Conservation (phyloP, 2,797 vertebrate genomes). For the Acanthiza pusilla region DNA sequence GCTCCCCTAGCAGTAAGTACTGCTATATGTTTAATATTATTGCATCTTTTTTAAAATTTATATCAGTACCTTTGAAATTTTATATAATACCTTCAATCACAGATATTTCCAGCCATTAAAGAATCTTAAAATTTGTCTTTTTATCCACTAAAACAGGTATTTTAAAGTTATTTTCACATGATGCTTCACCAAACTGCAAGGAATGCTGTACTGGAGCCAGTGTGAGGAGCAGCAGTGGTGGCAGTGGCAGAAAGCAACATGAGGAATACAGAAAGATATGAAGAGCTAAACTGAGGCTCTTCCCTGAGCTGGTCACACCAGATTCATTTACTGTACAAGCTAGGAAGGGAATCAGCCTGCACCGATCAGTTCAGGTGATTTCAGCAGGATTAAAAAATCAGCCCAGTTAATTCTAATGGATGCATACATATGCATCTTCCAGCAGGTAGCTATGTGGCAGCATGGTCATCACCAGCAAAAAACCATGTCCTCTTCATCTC, state of each 20-base stretch:
- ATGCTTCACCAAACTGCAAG: neutral
- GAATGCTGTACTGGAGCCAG: neutral
- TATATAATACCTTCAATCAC: neutral
- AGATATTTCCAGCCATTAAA: neutral
- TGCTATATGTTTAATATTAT: neutral
- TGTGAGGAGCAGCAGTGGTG: neutral
- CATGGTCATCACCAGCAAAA: neutral
- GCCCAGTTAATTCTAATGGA: neutral
- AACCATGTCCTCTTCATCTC: neutral
- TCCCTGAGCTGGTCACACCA: neutral
- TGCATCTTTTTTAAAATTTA: neutral
- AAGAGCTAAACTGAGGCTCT: fast-evolving
- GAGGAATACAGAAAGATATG: neutral
- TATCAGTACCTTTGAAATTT: neutral
- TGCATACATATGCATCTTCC: neutral
- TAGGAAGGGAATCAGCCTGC: neutral
- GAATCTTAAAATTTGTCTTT: neutral
- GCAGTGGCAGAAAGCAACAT: neutral
- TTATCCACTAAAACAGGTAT: neutral
- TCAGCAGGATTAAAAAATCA: neutral
- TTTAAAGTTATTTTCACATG: neutral
- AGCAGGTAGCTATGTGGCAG: neutral
- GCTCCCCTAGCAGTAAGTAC: neutral
- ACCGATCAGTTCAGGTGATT: neutral
- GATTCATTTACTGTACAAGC: neutral